These are phyloP conservation scores for Hoplias malabaricus DNA, from an alignment of 2,113 vertebrate genomes.

Conservation along the genomic window DNA sequence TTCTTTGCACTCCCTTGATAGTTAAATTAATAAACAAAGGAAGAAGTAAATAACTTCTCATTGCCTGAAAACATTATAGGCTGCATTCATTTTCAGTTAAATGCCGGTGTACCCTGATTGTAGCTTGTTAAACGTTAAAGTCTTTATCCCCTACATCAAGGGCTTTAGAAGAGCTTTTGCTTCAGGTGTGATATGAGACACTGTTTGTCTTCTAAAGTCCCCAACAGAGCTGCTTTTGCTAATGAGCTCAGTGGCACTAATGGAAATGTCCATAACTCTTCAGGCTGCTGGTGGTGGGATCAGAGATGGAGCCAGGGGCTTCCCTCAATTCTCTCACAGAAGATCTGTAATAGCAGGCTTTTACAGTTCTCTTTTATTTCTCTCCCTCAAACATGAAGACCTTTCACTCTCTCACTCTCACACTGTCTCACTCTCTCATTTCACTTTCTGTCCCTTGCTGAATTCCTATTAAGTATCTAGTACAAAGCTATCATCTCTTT, in stretches of 20 bases:
- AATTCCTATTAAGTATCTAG: conserved; percentile 33
- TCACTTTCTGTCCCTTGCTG: background rate
- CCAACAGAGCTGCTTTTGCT: conserved; percentile 18
- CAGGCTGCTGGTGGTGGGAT: background rate
- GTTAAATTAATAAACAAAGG: background rate
- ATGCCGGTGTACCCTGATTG: background rate
- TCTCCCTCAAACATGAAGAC: background rate
- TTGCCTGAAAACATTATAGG: background rate
- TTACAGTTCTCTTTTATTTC: background rate
- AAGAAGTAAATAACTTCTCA: background rate
- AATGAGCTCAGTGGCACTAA: conserved; percentile 23
- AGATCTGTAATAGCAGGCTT: conserved; percentile 1
- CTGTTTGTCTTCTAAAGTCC: conserved; percentile 32
- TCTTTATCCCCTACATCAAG: background rate
- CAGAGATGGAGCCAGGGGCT: background rate
- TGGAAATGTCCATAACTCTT: conserved; percentile 34
- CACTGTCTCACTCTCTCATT: background rate
- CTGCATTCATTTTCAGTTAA: background rate
- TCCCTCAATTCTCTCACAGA: background rate
- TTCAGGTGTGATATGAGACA: background rate
- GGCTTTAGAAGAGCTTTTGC: conserved; percentile 14
- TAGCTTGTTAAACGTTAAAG: background rate
- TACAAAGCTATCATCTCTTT: conserved; percentile 34
- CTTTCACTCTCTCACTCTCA: background rate
- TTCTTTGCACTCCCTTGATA: background rate